A percentile compares a stretch with the other conserved stretches of the same genome.
Conservation (phyloP, 2,113 vertebrate species). For the Panthera tigris region DNA sequence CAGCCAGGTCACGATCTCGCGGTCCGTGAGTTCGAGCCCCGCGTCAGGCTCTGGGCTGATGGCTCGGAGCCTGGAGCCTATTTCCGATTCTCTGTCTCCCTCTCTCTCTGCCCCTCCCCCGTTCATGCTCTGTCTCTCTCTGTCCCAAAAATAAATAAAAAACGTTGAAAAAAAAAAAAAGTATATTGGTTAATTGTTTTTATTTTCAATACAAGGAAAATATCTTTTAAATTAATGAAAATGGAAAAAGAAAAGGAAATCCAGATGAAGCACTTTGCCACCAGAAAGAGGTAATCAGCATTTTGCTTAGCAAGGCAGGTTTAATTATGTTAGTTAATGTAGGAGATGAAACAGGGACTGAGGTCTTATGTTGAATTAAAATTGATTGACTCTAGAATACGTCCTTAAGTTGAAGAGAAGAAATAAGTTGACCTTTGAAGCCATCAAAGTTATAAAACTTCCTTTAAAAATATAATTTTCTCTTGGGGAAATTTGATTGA, state of each 20-base stretch:
- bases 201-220: conserved; percentile 53
- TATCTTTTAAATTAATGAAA: conserved; percentile 67
- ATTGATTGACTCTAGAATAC: conserved; percentile 72
- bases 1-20: no score
- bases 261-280: conserved; percentile 60
- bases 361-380: conserved; percentile 75
- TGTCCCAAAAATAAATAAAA: no score
- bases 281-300: conserved; percentile 65
- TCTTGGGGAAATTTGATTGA: conserved; percentile 64
- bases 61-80: no score
- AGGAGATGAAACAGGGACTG: conserved; percentile 65
- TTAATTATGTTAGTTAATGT: conserved; percentile 78
- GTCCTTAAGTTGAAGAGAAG: conserved; percentile 65
- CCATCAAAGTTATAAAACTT: conserved; percentile 50
- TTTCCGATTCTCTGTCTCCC: no score
- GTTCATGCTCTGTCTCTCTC: no score
- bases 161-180: no score
- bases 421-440: conserved; percentile 72
- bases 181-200: background rate
- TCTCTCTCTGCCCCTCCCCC: no score
- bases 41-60: no score
- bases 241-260: conserved; percentile 37
- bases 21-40: no score
- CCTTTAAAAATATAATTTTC: conserved; percentile 63
- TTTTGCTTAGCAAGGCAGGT: conserved; percentile 76